Base-by-base conservation (phyloP, 2,113 vertebrate species). In the Podilymbus podiceps region DNA sequence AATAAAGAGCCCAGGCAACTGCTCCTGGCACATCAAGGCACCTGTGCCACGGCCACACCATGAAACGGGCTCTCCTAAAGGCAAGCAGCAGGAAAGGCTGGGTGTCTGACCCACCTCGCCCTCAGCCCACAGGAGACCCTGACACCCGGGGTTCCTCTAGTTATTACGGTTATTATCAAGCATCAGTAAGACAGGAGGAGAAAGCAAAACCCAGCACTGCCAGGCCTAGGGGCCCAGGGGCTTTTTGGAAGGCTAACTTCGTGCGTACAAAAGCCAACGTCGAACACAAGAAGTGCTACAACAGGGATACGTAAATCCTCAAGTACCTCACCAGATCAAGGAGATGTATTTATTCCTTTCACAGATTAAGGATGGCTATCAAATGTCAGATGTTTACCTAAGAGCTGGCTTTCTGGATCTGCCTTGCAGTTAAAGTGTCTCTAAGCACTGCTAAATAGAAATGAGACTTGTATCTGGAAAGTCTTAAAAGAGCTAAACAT, bases 1-100 rank as follows among this genome's bases (percentile, higher is more conserved):
- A 22, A 23, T 3, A 7, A 6, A 11, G 33, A 35, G 33, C 55
- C 24, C 55, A 28, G 73, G 73, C 42, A 47, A 42, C 55, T 12
- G 55, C 24, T 76, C 55, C 25, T 6, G 24, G 73, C 55, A 17
- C 42, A 22, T 30, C 15, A 9, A 60, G 56, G 56, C 33, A 22
- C 1, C 6, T 5, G 5, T 58, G 44, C 25, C 31, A 46, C 2
- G 2, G 33, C 33, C 28, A 16, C 5, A 10, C 2, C 6, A 35
- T 30, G 21, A 30, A 76, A 18, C 4, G 15, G 19, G 46, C 23
- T 78, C 59, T 78, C 58, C n/a, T 15, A 24, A 50, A 35, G 44
- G 8, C 35, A 47, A 35, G 56, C 55, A 47, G 16, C 5, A 33
- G 12, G 13, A 20, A 38, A 47, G 33, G 21, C 7, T 31, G 16